Evolutionary conservation across 2,888 invertebrate species (phyloP), one percentile per base, ranked within the genome.

Genomic region (Mechanitis mazaeus): DNA sequence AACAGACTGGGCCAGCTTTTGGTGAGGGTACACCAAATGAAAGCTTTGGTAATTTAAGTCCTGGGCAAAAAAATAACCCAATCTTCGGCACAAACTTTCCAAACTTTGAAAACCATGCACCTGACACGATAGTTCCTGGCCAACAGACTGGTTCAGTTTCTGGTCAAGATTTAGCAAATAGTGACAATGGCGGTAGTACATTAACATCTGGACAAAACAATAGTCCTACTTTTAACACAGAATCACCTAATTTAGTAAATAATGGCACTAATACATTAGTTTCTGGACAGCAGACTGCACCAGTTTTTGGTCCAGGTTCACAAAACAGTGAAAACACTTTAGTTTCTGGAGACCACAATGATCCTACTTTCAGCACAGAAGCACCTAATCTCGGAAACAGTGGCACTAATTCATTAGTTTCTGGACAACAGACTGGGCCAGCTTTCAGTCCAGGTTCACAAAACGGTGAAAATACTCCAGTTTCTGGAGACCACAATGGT

Each of bases 81-180:
- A 9, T 42, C 7, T 42, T 42, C 2, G 33, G 20, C 33, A 33
- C 56, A 46, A 46, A 35, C 45, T 46, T 47, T 35, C 56, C 46
- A 20, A 57, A 47, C 3, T 55, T 4, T 55, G 35, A 28, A 9
- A 42, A 42, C 42, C 42, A 9, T 11, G 11, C 42, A 7, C 42
- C 7, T 9, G 42, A 42, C 12, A 35, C 50, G 6, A 12, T 60
- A 12, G 45, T 57, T 35, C 45, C 56, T 38, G 61, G 57, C 45
- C 33, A 1, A 46, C 33, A 54, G 9, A 58, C 54, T 33, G 47
- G 57, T 28, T 59, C 64, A 9, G 38, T 46, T 31, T 56, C 59
- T 12, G 38, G 42, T 53, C 33, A 46, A 47, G 46, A 57, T 50
- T 42, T 42, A 9, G 3, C 42, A 42, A 50, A 50, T 31, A 31